Evolutionary conservation across 2,797 vertebrate genomes (phyloP).

Genomic region (Macroramphosus scolopax): DNA sequence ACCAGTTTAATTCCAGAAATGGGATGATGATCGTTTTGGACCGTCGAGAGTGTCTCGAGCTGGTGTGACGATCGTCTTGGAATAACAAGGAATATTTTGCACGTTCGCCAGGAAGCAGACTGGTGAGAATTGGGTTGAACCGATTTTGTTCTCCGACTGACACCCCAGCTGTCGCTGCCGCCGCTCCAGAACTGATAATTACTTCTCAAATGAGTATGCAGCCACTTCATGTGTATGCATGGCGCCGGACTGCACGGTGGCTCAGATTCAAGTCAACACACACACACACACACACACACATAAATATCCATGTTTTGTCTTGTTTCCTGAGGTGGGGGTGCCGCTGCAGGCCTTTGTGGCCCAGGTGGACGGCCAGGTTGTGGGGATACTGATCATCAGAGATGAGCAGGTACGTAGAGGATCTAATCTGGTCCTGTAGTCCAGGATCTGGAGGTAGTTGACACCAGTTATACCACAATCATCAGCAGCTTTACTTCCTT

Average conservation of each 20-base stretch:
- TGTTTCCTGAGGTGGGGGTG: conserved; percentile 75
- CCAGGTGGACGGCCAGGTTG: conserved; percentile 77
- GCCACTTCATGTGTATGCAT: conserved; percentile 46
- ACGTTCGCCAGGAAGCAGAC: conserved; percentile 54
- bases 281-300: background rate
- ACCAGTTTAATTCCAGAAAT: no score
- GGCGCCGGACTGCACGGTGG: conserved; percentile 6
- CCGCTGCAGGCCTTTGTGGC: conserved; percentile 83
- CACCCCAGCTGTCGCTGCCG: conserved; percentile 59
- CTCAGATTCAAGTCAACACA: background rate
- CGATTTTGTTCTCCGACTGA: conserved; percentile 46
- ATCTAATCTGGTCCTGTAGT: no score
- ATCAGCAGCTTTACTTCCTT: no score
- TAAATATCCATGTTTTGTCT: background rate
- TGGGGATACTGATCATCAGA: conserved; percentile 83
- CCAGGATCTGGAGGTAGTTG: no score
- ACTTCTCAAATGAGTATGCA: conserved; percentile 42
- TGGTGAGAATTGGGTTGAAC: conserved; percentile 54
- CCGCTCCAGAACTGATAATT: conserved; percentile 55
- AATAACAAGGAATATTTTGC: conserved; percentile 19
- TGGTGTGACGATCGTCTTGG: conserved; percentile 38
- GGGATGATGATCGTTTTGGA: no score
- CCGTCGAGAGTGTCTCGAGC: no score
- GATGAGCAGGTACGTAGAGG: conserved; percentile 84
- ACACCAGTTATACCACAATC: no score